Percentiles rank a stretch among this genome's conserved stretches.
Conservation (phyloP, 2,113 vertebrate species). For the Plotosus lineatus region DNA sequence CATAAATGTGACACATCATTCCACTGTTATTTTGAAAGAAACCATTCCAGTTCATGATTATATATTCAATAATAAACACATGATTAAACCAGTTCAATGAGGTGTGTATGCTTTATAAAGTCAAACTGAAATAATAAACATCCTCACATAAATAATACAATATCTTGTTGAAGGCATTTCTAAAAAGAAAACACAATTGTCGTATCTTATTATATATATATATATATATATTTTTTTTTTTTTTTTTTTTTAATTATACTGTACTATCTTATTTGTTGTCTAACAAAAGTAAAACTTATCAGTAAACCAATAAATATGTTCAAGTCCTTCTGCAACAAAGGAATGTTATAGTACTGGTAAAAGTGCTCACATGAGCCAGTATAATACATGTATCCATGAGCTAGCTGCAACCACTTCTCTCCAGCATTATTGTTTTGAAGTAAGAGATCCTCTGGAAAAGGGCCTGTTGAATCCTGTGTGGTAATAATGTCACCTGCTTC, state of each 20-base stretch:
- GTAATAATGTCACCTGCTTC: slow-evolving; percentile 77
- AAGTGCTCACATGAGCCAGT: background rate
- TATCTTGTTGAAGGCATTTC: background rate
- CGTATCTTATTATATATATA: no score
- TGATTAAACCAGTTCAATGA: slow-evolving; percentile 35
- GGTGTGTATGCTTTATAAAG: slow-evolving; percentile 7
- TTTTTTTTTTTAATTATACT: no score
- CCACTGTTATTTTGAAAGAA: slow-evolving; percentile 50
- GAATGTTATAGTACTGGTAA: background rate
- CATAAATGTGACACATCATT: slow-evolving; percentile 51
- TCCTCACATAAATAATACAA: background rate
- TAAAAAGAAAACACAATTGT: background rate
- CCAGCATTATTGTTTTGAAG: slow-evolving; percentile 64
- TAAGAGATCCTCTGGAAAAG: slow-evolving; percentile 83
- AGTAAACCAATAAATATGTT: background rate
- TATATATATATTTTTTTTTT: no score
- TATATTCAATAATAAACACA: slow-evolving; percentile 47
- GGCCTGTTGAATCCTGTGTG: slow-evolving; percentile 75
- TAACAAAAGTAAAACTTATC: background rate
- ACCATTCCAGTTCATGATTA: slow-evolving; percentile 52
- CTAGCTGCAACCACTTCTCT: slow-evolving; percentile 46
- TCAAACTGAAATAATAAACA: background rate
- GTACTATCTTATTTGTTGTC: no score
- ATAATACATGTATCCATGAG: background rate
- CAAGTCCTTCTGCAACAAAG: background rate